Evolutionary conservation across 1,140 invertebrate genomes (phyloP), one percentile per base, ranked within the genome.

Genomic region (Delia radicum): DNA sequence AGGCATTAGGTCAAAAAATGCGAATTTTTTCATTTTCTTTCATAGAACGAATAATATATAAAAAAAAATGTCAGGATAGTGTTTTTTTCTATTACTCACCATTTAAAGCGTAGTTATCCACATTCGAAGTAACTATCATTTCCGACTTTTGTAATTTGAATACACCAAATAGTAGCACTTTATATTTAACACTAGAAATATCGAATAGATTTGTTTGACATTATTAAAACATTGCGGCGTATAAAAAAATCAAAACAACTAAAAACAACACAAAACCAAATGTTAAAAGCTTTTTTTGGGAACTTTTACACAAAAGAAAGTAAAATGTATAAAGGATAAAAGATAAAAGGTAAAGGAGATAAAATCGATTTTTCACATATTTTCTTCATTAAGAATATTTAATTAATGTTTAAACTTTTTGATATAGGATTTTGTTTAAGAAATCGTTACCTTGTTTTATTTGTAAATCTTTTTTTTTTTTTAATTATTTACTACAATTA

Each of bases 91-190:
- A 48, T 48, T 55, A 83, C 83, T 65, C 80, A 85, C 83, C 83
- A 77, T 85, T 80, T 71, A 83, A 81, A 74, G 79, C 80, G 78
- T 81, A 83, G 76, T 77, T 85, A 79, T 85, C 83, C 79, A 85
- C 80, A 76, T 83, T 82, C 77, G 83, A 85, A 75, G 80, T 83
- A 46, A 85, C 83, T 81, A 85, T 85, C 83, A 85, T 85, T 65
- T 85, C 65, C 65, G 65, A 69, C 21, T 33, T n/a, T 33, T 69
- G 65, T 24, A 69, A 21, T 33, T 69, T 5, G 37, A 37, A 69
- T 21, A 69, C 15, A 26, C 46, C 48, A 65, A 73, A 73, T 42
- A 62, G 55, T 29, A 29, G 18, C 12, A 31, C 31, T 29, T 33
- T 55, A 18, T 55, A 42, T 55, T 55, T 0, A 55, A 55, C 48